phyloP scores from a whole-genome alignment of 2,888 invertebrate genomes.

The Ophioninae sp. region DNA sequence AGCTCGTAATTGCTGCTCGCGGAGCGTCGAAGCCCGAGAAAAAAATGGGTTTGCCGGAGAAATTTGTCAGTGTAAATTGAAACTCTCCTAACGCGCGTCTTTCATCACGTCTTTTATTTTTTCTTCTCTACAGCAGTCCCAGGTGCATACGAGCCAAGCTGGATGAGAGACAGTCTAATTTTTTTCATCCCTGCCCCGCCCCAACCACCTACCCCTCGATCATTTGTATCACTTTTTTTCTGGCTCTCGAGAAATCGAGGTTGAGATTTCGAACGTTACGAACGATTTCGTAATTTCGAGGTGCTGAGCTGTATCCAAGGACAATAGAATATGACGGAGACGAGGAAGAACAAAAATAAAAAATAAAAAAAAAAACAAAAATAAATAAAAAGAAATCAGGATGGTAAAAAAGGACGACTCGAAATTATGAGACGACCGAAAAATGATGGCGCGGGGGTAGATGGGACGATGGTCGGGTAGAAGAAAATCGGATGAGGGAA shows the following conservation, averaged over 20 bases:
- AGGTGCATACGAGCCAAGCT: neutral
- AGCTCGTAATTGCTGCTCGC: conserved; percentile 45
- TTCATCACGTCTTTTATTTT: conserved; percentile 7
- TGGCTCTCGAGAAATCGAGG: conserved; percentile 31
- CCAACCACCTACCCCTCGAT: neutral
- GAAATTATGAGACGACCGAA: conserved; percentile 52
- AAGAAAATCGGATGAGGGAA: conserved; percentile 69
- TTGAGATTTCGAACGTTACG: conserved; percentile 31
- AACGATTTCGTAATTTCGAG: conserved; percentile 47
- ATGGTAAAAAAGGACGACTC: conserved; percentile 13
- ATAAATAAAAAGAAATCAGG: neutral
- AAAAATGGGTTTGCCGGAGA: conserved; percentile 36
- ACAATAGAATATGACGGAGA: conserved; percentile 6
- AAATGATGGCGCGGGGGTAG: conserved; percentile 19
- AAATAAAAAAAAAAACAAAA: neutral
- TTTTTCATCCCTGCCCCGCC: neutral
- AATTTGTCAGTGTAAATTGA: conserved; percentile 49
- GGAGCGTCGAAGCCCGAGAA: conserved; percentile 1
- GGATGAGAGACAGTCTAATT: conserved; percentile 6
- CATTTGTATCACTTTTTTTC: conserved; percentile 20
- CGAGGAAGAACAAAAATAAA: neutral
- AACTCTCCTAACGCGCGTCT: conserved; percentile 32
- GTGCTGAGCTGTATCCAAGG: conserved; percentile 16
- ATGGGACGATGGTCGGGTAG: conserved; percentile 31
- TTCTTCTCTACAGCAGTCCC: neutral